A percentile compares a stretch with the other conserved stretches of the same genome.
phyloP scores from a whole-genome alignment of 92 coral and sea anemone species.

The Heteractis magnifica region DNA sequence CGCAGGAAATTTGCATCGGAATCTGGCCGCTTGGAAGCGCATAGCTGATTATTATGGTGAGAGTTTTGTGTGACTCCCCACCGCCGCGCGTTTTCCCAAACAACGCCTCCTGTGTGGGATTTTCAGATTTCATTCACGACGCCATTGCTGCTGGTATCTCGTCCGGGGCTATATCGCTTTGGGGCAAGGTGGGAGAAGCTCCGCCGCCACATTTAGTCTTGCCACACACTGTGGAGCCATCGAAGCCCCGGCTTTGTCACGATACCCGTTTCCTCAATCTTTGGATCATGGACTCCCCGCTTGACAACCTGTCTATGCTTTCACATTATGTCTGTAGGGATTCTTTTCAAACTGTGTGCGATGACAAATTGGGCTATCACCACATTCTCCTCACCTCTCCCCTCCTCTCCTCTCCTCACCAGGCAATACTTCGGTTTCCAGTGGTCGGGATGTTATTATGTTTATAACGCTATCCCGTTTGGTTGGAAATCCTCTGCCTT shows the following conservation, averaged over 20 bases:
- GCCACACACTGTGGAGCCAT: conserved; percentile 37
- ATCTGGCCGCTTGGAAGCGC: conserved; percentile 20
- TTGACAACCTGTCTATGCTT: conserved; percentile 3
- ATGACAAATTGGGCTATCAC: conserved; percentile 26
- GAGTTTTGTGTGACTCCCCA: conserved; percentile 17
- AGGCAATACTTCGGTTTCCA: conserved; percentile 28
- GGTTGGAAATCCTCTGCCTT: conserved; percentile 39
- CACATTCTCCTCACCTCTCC: conserved; percentile 23
- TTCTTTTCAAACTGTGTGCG: conserved; percentile 29
- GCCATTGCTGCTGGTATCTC: conserved; percentile 28
- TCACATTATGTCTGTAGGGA: conserved; percentile 13
- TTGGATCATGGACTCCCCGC: conserved; percentile 24
- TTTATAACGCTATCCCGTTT: conserved; percentile 23
- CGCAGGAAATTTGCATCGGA: conserved; percentile 28
- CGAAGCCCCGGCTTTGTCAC: conserved; percentile 33
- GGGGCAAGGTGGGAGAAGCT: conserved; percentile 37
- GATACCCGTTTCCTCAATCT: conserved; percentile 27
- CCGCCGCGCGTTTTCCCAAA: conserved; percentile 40
- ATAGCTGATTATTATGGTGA: conserved; percentile 29
- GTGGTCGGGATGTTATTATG: conserved; percentile 12
- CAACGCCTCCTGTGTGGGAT: conserved; percentile 44
- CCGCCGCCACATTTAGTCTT: conserved; percentile 33
- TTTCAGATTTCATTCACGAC: conserved; percentile 29
- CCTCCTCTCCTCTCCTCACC: conserved; percentile 10
- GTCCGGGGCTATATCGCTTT: conserved; percentile 36